A percentile compares a stretch with the other conserved stretches of the same genome.
phyloP scores from a whole-genome alignment of 2,797 vertebrate genomes.

The Acanthornis magna region DNA sequence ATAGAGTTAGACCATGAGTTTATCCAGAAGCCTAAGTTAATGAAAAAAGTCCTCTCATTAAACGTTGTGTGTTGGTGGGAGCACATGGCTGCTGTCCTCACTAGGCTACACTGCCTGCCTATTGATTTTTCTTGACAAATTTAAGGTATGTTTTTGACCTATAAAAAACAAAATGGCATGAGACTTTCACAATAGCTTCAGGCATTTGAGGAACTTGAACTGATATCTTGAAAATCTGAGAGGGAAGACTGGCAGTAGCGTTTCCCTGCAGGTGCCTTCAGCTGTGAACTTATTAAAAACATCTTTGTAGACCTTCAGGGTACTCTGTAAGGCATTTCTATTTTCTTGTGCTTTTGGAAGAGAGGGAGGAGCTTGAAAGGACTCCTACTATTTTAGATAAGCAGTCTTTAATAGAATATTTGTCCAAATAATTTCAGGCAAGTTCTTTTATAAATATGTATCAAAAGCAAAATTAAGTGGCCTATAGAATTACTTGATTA shows the following conservation, averaged over 20 bases:
- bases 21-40: not conserved
- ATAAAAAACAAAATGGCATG: slow-evolving; percentile 28
- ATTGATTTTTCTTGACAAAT: slow-evolving; percentile 47
- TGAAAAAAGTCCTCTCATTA: not conserved
- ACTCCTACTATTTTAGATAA: not conserved
- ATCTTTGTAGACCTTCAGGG: slow-evolving; percentile 23
- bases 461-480: not conserved
- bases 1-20: not conserved
- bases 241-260: not conserved
- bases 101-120: not conserved
- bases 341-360: not conserved
- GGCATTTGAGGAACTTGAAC: not conserved
- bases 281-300: slow-evolving; percentile 39
- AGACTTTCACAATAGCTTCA: slow-evolving; percentile 25
- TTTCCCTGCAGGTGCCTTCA: slow-evolving; percentile 4
- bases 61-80: not conserved
- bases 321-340: slow-evolving; percentile 18
- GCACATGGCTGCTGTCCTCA: not conserved
- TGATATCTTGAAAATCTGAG: slow-evolving; percentile 13
- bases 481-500: not conserved
- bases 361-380: not conserved
- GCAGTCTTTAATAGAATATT: not conserved
- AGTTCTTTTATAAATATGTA: not conserved
- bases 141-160: slow-evolving; percentile 36
- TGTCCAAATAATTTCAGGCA: not conserved